Percentiles rank a stretch among this genome's conserved stretches.
These are phyloP conservation scores for Neotoxoptera formosana DNA, from an alignment of 1,140 invertebrate genomes.

Conservation along the genomic window DNA sequence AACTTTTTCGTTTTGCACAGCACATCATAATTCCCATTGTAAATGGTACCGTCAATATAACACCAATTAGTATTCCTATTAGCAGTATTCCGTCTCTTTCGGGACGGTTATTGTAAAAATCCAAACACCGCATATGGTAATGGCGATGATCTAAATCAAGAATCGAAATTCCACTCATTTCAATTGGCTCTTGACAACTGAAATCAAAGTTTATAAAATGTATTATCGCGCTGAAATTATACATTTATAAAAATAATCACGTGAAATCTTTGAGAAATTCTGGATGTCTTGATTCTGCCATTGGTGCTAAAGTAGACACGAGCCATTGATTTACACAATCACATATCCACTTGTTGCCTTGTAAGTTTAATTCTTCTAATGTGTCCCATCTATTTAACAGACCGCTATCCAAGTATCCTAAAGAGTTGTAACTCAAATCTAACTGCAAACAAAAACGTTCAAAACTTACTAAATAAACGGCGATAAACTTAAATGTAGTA, in stretches of 20 bases:
- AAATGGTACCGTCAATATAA: constrained; percentile 73
- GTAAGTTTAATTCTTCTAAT: constrained; percentile 70
- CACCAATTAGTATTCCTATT: constrained; percentile 72
- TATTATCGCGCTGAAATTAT: not conserved
- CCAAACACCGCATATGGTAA: constrained; percentile 70
- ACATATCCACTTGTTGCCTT: constrained; percentile 77
- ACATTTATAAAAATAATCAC: constrained; percentile 58
- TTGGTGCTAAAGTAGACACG: constrained; percentile 69
- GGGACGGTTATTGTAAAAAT: constrained; percentile 69
- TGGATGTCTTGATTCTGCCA: constrained; percentile 62
- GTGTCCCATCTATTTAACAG: constrained; percentile 73
- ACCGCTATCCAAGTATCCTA: constrained; percentile 69
- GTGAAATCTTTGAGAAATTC: constrained; percentile 58
- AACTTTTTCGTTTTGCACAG: constrained; percentile 35
- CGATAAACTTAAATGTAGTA: not conserved
- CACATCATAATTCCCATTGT: constrained; percentile 68
- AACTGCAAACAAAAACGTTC: constrained; percentile 64
- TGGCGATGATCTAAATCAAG: constrained; percentile 67
- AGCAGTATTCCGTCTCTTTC: constrained; percentile 73
- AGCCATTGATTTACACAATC: constrained; percentile 79
- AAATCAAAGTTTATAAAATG: constrained; percentile 30
- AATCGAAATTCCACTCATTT: constrained; percentile 69
- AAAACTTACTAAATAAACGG: not conserved
- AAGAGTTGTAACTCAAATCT: constrained; percentile 73
- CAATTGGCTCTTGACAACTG: constrained; percentile 68